These are phyloP conservation scores for Andrena chrysosceles DNA, from an alignment of 2,888 invertebrate species.

Conservation along the genomic window DNA sequence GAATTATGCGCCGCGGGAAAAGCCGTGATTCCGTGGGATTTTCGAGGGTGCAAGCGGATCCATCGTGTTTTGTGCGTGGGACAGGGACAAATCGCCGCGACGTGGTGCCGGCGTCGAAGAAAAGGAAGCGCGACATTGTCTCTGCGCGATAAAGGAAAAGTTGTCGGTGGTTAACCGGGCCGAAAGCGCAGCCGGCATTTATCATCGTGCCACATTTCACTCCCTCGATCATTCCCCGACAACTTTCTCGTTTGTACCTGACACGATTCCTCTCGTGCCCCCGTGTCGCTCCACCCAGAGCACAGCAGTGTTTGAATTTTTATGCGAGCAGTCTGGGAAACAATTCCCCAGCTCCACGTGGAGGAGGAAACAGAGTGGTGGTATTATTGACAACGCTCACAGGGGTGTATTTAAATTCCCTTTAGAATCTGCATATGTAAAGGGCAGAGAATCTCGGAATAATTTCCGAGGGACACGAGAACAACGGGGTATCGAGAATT, in stretches of 20 bases:
- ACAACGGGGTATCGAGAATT: no score
- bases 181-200: constrained; percentile 24
- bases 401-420: neutral
- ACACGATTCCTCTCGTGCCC: neutral
- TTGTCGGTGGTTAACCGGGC: constrained; percentile 30
- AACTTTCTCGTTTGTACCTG: constrained; percentile 42
- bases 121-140: constrained; percentile 21
- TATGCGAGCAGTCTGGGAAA: neutral
- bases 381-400: no score
- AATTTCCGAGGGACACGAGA: no score
- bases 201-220: constrained; percentile 37
- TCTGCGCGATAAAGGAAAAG: constrained; percentile 32
- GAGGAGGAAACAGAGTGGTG: no score
- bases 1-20: neutral
- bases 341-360: neutral
- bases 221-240: constrained; percentile 25
- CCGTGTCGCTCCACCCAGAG: neutral
- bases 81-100: constrained; percentile 18
- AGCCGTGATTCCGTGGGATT: neutral
- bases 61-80: constrained; percentile 24
- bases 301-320: neutral
- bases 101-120: neutral
- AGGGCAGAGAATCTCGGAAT: no score
- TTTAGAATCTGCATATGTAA: neutral
- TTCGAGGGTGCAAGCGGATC: neutral